A percentile compares a stretch with the other conserved stretches of the same genome.
Conservation (phyloP, 2,888 invertebrate genomes). For the Meiosimyza platycephala region DNA sequence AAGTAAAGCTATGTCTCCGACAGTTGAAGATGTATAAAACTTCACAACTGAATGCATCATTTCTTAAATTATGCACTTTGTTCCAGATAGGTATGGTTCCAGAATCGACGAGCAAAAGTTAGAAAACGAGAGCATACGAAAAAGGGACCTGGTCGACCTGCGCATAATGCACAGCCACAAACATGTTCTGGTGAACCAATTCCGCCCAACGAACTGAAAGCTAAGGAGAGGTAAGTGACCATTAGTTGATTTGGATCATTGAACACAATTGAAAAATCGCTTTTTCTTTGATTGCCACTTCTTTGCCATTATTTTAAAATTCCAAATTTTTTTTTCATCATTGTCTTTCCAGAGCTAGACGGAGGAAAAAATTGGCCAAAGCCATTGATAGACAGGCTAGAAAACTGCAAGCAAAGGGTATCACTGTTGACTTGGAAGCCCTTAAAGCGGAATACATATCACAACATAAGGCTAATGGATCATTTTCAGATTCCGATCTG, state of each 20-base stretch:
- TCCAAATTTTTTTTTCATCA: not conserved
- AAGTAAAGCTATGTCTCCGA: too few relatives aligned
- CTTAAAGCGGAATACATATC: constrained; percentile 87
- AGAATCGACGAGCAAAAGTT: constrained; percentile 99
- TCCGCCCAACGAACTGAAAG: constrained; percentile 87
- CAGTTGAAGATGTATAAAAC: not conserved
- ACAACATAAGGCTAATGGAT: constrained; percentile 74
- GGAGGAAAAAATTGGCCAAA: constrained; percentile 91
- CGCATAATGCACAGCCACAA: constrained; percentile 98
- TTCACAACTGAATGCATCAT: constrained; percentile 1
- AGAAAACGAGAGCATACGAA: constrained; percentile 99
- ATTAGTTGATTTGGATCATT: not conserved
- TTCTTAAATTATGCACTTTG: constrained; percentile 71
- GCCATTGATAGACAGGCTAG: constrained; percentile 92
- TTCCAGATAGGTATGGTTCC: constrained; percentile 95
- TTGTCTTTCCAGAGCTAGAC: constrained; percentile 74
- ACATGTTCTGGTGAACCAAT: constrained; percentile 98
- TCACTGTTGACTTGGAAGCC: constrained; percentile 87
- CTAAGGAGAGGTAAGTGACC: constrained; percentile 78
- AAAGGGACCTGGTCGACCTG: constrained; percentile 97
- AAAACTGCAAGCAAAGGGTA: constrained; percentile 91
- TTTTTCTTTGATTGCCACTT: not conserved
- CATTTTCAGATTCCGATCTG: constrained; percentile 73
- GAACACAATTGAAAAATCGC: not conserved
- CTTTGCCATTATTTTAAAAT: not conserved